Evolutionary conservation across 2,113 vertebrate genomes (phyloP), one percentile per base, ranked within the genome.

Genomic region (Halichoerus grypus): DNA sequence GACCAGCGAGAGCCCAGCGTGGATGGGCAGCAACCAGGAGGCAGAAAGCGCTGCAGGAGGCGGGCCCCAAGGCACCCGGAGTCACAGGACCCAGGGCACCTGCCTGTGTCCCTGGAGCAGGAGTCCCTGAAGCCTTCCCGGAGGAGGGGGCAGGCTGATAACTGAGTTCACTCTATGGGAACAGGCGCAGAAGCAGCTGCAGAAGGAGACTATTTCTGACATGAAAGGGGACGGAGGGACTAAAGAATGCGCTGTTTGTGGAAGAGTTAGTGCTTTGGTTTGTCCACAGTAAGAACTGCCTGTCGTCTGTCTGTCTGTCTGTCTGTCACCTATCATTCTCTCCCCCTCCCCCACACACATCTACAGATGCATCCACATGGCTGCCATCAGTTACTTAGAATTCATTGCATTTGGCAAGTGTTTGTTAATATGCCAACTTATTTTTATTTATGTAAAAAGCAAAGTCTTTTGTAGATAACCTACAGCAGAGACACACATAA

Each of bases 41-140:
- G 74, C 74, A 49, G 42, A 16, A 49, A 15, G 4, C 9, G 4
- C 16, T 7, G 42, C 42, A 16, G 76, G 46, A 51, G 16, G 16
- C 5, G 5, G 2, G 0, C 49, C 76, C 4, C 16, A 11, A 7
- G 1, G 15, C 16, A 18, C 76, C 14, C 4, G 1, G 74, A 28
- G 14, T 31, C 46, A 13, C 15, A 9, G 24, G 12, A 9, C 65
- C 33, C 72, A 53, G 53, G 2, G 21, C 0, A 1, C 4, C 4
- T 14, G 16, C 2, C 4, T 5, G 18, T 5, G 57, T 49, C 36
- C 26, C 1, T 7, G 7, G 71, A 76, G 24, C 0, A 4, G 9
- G 7, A 3, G 4, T 5, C 28, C 6, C 6, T 11, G 13, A 16
- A 13, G 1, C 53, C 3, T 63, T 7, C 72, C 4, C 2, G 19